These are phyloP conservation scores for Pogonus chalceus DNA, from an alignment of 1,140 invertebrate species.

Conservation along the genomic window DNA sequence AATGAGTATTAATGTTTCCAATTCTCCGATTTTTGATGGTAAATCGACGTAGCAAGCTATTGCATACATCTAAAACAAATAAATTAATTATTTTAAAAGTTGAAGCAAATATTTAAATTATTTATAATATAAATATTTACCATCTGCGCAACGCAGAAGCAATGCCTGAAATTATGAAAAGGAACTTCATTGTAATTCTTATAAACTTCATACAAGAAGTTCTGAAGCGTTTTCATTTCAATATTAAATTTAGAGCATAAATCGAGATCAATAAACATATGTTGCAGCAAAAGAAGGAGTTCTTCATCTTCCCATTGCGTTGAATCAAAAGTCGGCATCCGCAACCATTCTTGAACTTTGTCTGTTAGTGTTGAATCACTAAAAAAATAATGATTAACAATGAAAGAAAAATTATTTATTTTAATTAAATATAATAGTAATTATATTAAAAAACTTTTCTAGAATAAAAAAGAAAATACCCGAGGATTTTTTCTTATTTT, in stretches of 20 bases:
- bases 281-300: conserved; percentile 67
- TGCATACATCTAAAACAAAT: conserved; percentile 65
- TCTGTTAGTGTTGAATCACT: conserved; percentile 54
- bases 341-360: conserved; percentile 37
- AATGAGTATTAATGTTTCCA: conserved; percentile 69
- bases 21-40: conserved; percentile 54
- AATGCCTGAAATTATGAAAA: conserved; percentile 84
- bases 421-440: not conserved
- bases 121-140: conserved; percentile 42
- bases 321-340: conserved; percentile 71
- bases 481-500: not conserved
- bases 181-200: conserved; percentile 85
- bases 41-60: conserved; percentile 66
- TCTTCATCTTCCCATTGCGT: conserved; percentile 77
- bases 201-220: conserved; percentile 70
- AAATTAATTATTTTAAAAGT: conserved; percentile 1
- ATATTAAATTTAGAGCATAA: conserved; percentile 69
- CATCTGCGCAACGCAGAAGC: conserved; percentile 87
- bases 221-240: conserved; percentile 56
- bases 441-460: not conserved
- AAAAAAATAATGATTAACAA: conserved; percentile 25
- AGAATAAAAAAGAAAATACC: not conserved
- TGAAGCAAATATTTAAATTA: not conserved
- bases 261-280: conserved; percentile 74
- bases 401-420: not conserved